Percentiles rank a stretch among this genome's conserved stretches.
Evolutionary conservation across 1,140 invertebrate genomes (phyloP).

Genomic region (Lucilia sericata): DNA sequence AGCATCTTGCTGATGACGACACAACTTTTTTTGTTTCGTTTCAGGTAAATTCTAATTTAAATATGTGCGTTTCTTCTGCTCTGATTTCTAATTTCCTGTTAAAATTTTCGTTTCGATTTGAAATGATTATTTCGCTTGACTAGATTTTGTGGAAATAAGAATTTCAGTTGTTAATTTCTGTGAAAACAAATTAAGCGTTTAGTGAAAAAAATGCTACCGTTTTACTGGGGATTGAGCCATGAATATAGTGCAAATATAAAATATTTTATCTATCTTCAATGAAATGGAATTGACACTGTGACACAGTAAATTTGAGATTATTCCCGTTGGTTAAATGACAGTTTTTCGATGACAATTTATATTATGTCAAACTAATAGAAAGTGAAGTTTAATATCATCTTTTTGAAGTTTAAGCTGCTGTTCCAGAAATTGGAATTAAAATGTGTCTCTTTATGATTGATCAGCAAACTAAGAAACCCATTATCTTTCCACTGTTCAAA

Average conservation of each 20-base stretch:
- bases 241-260: slow-evolving; percentile 21
- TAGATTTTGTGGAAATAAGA: background rate
- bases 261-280: background rate
- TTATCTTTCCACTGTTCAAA: no score
- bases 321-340: background rate
- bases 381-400: no score
- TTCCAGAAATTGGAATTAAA: no score
- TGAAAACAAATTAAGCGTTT: slow-evolving; percentile 38
- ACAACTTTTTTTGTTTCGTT: background rate
- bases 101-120: background rate
- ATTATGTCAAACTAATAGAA: background rate
- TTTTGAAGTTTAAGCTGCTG: no score
- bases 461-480: no score
- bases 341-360: background rate
- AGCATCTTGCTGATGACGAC: background rate
- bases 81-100: slow-evolving; percentile 13
- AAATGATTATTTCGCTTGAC: slow-evolving; percentile 35
- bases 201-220: slow-evolving; percentile 32
- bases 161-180: slow-evolving; percentile 1
- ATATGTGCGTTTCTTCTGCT: background rate
- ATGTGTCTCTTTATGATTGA: no score
- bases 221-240: background rate
- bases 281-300: background rate
- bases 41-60: slow-evolving; percentile 36
- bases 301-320: background rate